phyloP scores from a whole-genome alignment of 2,888 invertebrate genomes.

The Tricholauxania praeusta region DNA sequence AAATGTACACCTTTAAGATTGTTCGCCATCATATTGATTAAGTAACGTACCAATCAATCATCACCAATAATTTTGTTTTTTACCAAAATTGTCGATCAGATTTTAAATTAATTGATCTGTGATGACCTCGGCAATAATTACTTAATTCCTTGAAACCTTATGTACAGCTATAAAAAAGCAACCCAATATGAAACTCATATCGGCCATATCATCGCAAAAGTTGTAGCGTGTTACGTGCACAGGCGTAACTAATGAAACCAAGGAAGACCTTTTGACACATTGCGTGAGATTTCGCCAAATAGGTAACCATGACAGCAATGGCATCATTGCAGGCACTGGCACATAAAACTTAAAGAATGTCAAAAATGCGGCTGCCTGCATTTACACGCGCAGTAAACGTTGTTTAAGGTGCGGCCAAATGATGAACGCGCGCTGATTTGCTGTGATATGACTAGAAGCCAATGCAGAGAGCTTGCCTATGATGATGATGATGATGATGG shows the following conservation, averaged over 20 bases:
- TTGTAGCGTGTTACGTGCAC: constrained; percentile 15
- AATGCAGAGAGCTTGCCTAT: not conserved
- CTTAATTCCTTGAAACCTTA: constrained; percentile 23
- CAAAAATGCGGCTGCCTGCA: constrained; percentile 23
- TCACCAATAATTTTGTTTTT: not conserved
- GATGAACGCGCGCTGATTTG: constrained; percentile 25
- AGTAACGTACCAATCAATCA: too few relatives aligned
- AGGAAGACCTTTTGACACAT: constrained; percentile 22
- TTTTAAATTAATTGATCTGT: constrained; percentile 18
- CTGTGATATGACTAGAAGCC: not conserved
- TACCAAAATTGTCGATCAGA: not conserved
- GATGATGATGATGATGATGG: not conserved
- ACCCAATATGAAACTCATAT: too few relatives aligned
- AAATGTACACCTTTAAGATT: too few relatives aligned
- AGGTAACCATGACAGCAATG: not conserved
- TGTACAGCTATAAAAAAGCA: too few relatives aligned
- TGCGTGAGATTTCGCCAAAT: constrained; percentile 17
- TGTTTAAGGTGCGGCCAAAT: not conserved
- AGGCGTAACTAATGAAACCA: constrained; percentile 7
- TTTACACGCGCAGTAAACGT: not conserved
- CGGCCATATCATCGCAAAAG: too few relatives aligned
- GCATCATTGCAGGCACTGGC: not conserved
- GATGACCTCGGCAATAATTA: constrained; percentile 31
- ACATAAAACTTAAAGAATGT: constrained; percentile 15
- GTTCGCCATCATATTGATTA: too few relatives aligned